Conservation (phyloP, 2,888 invertebrate species). For the Athrips mouffetella region DNA sequence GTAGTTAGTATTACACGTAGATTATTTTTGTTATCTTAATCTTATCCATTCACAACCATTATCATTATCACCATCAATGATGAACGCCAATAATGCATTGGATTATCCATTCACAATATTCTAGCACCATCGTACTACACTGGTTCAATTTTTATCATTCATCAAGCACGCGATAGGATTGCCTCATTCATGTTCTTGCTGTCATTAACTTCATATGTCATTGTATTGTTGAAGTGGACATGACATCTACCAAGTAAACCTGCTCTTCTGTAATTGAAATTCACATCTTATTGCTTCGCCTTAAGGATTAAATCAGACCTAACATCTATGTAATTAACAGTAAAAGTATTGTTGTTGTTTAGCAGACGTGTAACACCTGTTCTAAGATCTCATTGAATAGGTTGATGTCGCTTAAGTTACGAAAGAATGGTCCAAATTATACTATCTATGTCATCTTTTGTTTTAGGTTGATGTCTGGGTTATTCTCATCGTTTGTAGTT, state of each 20-base stretch:
- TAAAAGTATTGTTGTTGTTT: slow-evolving; percentile 13
- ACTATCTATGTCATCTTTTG: slow-evolving; percentile 17
- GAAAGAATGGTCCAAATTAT: slow-evolving; percentile 19
- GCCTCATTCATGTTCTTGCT: slow-evolving; percentile 24
- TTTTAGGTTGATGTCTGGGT: neutral
- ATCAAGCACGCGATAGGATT: slow-evolving; percentile 27
- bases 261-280: slow-evolving; percentile 9
- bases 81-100: neutral
- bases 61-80: too few relatives aligned
- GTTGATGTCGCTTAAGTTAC: slow-evolving; percentile 18
- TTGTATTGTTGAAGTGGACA: slow-evolving; percentile 21
- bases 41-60: slow-evolving; percentile 10
- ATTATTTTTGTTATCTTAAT: neutral
- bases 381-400: slow-evolving; percentile 15
- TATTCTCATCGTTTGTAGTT: neutral
- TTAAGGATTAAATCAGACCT: slow-evolving; percentile 17
- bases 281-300: slow-evolving; percentile 4
- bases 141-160: slow-evolving; percentile 16
- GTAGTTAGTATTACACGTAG: too few relatives aligned
- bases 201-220: slow-evolving; percentile 18
- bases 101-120: slow-evolving; percentile 10
- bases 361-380: slow-evolving; percentile 37
- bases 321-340: neutral
- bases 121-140: slow-evolving; percentile 9
- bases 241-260: slow-evolving; percentile 13